A percentile compares a stretch with the other conserved stretches of the same genome.
Evolutionary conservation across 2,113 vertebrate genomes (phyloP).

Genomic region (Gasterosteus aculeatus): DNA sequence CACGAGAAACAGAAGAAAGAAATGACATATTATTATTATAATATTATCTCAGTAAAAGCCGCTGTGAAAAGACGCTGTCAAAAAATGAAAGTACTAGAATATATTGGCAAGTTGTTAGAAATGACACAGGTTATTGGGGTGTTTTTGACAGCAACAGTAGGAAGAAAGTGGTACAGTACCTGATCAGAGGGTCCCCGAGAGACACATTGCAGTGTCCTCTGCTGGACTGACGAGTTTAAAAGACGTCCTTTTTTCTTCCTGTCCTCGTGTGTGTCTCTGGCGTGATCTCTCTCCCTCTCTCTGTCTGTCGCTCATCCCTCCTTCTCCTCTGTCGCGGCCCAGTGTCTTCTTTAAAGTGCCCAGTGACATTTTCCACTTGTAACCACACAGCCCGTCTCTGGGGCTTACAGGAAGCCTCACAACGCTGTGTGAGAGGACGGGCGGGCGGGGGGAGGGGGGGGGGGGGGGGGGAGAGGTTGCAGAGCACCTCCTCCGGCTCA

Average conservation of each 20-base stretch:
- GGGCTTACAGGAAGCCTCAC: conserved; percentile 64
- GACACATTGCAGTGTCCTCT: conserved; percentile 34
- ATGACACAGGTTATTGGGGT: neutral
- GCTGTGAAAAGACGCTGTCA: neutral
- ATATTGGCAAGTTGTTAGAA: no score
- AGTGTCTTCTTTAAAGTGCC: conserved; percentile 60
- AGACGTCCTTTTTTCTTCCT: conserved; percentile 19
- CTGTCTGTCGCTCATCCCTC: conserved; percentile 31
- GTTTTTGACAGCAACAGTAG: neutral
- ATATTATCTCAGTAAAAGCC: neutral
- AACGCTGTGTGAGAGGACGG: conserved; percentile 39
- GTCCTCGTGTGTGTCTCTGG: conserved; percentile 22
- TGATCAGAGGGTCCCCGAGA: conserved; percentile 14
- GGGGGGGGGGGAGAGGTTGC: neutral
- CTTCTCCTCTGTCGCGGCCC: conserved; percentile 28
- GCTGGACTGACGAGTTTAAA: conserved; percentile 21
- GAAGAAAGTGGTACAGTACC: conserved; percentile 37
- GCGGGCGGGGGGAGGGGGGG: conserved; percentile 4
- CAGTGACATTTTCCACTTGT: conserved; percentile 71
- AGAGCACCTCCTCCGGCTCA: conserved; percentile 26
- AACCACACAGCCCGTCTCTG: conserved; percentile 59
- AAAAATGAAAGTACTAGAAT: neutral
- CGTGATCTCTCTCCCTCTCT: conserved; percentile 28
- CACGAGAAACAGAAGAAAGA: neutral
- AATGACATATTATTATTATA: neutral